A percentile compares a stretch with the other conserved stretches of the same genome.
Conservation (phyloP, 2,797 vertebrate species). For the Carapus acus region DNA sequence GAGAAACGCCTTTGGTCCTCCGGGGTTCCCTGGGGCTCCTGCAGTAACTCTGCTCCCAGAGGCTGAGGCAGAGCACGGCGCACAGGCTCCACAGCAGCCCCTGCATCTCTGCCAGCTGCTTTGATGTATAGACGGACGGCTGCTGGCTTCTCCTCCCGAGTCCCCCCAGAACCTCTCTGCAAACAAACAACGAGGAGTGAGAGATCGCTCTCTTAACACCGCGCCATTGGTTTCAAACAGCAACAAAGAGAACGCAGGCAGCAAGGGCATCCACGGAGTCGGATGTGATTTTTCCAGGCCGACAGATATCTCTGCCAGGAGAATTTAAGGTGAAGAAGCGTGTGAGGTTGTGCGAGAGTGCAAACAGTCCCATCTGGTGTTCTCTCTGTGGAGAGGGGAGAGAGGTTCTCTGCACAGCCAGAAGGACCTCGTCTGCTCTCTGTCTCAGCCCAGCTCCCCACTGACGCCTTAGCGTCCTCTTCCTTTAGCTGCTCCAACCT, state of each 20-base stretch:
- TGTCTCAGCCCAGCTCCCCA: slow-evolving; percentile 32
- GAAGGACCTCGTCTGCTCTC: slow-evolving; percentile 43
- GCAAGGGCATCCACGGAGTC: slow-evolving; percentile 16
- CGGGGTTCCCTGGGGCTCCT: slow-evolving; percentile 68
- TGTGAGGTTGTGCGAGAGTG: slow-evolving; percentile 3
- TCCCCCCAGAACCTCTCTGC: slow-evolving; percentile 47
- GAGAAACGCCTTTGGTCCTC: slow-evolving; percentile 51
- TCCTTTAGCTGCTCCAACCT: slow-evolving; percentile 2
- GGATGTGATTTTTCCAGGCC: slow-evolving; percentile 6
- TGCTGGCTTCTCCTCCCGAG: slow-evolving; percentile 39
- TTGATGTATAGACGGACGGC: slow-evolving; percentile 45
- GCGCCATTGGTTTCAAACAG: slow-evolving; percentile 15
- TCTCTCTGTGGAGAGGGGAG: slow-evolving; percentile 36
- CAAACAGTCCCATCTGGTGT: slow-evolving; percentile 18
- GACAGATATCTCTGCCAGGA: slow-evolving; percentile 2
- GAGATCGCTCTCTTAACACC: slow-evolving; percentile 9
- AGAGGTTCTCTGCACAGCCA: slow-evolving; percentile 31
- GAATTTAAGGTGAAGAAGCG: slow-evolving; percentile 11
- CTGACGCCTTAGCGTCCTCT: slow-evolving; percentile 32
- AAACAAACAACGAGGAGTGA: slow-evolving; percentile 33
- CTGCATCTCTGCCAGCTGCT: slow-evolving; percentile 73
- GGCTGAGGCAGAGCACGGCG: slow-evolving; percentile 75
- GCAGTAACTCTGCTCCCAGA: slow-evolving; percentile 62
- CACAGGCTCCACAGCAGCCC: slow-evolving; percentile 76
- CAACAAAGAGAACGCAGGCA: slow-evolving; percentile 24